phyloP scores from a whole-genome alignment of 2,113 vertebrate genomes.

The Silurus meridionalis region DNA sequence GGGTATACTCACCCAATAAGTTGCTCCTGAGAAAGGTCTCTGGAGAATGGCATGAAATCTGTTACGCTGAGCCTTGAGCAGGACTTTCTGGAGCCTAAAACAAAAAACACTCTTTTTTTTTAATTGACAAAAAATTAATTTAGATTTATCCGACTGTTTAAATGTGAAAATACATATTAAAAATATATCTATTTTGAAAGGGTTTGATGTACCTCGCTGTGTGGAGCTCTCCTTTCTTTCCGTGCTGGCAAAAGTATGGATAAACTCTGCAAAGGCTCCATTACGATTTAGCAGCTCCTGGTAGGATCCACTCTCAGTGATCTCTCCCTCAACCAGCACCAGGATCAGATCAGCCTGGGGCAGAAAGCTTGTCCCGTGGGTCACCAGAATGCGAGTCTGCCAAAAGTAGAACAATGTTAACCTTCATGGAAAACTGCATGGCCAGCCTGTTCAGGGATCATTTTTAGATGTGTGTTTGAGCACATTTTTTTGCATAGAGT shows the following conservation, averaged over 20 bases:
- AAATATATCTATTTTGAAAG: neutral
- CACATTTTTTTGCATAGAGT: neutral
- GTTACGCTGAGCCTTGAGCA: conserved; percentile 75
- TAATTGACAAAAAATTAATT: neutral
- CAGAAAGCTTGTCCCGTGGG: conserved; percentile 83
- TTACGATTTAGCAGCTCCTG: conserved; percentile 83
- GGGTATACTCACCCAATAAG: conserved; percentile 70
- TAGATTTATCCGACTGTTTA: neutral
- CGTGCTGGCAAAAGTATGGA: conserved; percentile 74
- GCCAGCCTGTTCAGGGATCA: neutral
- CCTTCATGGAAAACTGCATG: neutral
- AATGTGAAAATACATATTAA: neutral
- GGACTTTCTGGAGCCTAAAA: conserved; percentile 71
- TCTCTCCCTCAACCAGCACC: conserved; percentile 81
- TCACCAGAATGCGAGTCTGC: conserved; percentile 92
- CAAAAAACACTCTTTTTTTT: neutral
- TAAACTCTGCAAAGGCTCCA: conserved; percentile 84
- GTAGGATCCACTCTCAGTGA: conserved; percentile 89
- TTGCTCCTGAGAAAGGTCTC: conserved; percentile 78
- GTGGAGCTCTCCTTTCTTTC: conserved; percentile 73
- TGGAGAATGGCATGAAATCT: conserved; percentile 77
- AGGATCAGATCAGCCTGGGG: conserved; percentile 85
- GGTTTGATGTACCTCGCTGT: conserved; percentile 65
- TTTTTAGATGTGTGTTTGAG: conserved; percentile 28
- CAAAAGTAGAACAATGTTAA: conserved; percentile 46